Percentiles rank a stretch among this genome's conserved stretches.
These are phyloP conservation scores for Dissostichus mawsoni DNA, from an alignment of 2,113 vertebrate genomes.

Conservation along the genomic window DNA sequence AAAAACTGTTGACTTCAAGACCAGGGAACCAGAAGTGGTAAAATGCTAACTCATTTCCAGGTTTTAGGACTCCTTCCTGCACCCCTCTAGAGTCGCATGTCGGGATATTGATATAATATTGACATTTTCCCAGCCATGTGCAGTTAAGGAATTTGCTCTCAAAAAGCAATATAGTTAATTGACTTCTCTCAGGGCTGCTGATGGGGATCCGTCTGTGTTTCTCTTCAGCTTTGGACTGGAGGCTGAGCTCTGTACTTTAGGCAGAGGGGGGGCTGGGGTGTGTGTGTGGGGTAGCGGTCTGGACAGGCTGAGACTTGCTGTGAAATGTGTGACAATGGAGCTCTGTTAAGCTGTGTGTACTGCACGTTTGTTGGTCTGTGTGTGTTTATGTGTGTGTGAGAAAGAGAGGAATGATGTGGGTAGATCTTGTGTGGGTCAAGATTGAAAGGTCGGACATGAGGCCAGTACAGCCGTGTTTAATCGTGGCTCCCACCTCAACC, in stretches of 20 bases:
- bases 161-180: slow-evolving; percentile 12
- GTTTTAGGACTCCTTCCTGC: no score
- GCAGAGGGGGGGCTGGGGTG: slow-evolving; percentile 1
- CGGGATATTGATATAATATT: no score
- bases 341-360: slow-evolving; percentile 64
- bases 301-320: slow-evolving; percentile 54
- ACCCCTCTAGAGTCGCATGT: no score
- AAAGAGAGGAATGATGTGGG: slow-evolving; percentile 55
- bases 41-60: no score
- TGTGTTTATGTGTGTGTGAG: slow-evolving; percentile 34
- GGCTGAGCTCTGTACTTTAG: slow-evolving; percentile 27
- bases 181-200: background rate
- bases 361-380: slow-evolving; percentile 40
- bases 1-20: no score
- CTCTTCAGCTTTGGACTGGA: background rate
- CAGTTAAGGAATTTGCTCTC: background rate
- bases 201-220: slow-evolving; percentile 15
- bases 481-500: slow-evolving; percentile 26
- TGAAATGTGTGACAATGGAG: slow-evolving; percentile 74
- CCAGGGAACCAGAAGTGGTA: no score
- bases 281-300: slow-evolving; percentile 23
- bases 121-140: background rate
- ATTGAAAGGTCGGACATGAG: slow-evolving; percentile 52
- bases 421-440: slow-evolving; percentile 53
- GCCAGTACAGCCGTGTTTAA: slow-evolving; percentile 9